Percentiles rank a stretch among this genome's conserved stretches.
Conservation (phyloP, 2,888 invertebrate species). For the Polyommatus iphigenia region DNA sequence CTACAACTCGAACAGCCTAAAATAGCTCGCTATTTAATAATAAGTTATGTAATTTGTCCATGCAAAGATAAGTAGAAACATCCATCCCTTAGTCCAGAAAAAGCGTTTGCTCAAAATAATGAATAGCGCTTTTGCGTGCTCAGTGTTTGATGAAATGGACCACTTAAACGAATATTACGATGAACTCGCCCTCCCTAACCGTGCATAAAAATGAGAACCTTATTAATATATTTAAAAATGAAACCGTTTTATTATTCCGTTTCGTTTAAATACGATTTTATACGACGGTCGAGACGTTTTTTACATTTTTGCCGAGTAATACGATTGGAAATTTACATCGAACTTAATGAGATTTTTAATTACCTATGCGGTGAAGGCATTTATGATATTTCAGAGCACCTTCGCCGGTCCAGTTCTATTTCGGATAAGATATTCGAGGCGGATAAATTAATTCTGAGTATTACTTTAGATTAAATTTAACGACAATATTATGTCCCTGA, state of each 20-base stretch:
- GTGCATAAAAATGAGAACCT: conserved; percentile 44
- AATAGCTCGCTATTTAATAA: conserved; percentile 49
- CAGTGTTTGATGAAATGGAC: conserved; percentile 57
- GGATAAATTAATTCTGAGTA: background rate
- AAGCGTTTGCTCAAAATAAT: conserved; percentile 63
- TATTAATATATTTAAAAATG: conserved; percentile 38
- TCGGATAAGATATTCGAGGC: background rate
- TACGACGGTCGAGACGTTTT: background rate
- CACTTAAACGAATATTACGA: conserved; percentile 47
- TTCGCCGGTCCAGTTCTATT: background rate
- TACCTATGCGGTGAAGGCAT: background rate
- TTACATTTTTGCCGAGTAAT: background rate
- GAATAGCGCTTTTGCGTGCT: conserved; percentile 67
- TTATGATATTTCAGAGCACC: background rate
- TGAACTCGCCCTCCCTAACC: conserved; percentile 40
- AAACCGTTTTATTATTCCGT: conserved; percentile 31
- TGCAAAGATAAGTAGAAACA: conserved; percentile 48
- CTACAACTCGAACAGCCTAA: background rate
- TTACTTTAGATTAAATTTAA: background rate
- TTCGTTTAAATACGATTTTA: conserved; percentile 23
- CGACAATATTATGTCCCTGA: background rate
- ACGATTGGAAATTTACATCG: background rate
- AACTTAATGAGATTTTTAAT: conserved; percentile 22
- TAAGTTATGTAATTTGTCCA: conserved; percentile 54
- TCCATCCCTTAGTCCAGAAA: conserved; percentile 42